Evolutionary conservation across 2,888 invertebrate species (phyloP).

Genomic region (Dryobota labecula): DNA sequence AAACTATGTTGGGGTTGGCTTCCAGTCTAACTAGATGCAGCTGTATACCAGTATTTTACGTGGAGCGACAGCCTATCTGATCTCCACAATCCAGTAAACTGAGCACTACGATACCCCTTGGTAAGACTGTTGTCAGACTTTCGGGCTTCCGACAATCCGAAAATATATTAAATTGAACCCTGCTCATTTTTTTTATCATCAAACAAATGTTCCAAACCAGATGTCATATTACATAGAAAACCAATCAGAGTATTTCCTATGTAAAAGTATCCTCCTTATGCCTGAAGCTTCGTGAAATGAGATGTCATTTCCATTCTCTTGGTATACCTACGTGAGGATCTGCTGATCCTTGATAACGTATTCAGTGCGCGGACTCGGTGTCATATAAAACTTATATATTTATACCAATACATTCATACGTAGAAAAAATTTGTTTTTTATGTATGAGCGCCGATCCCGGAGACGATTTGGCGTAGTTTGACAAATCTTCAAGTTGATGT

Average conservation of each 20-base stretch:
- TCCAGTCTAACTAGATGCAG: no score
- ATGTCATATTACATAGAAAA: constrained; percentile 44
- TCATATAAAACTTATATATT: constrained; percentile 60
- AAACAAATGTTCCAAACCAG: constrained; percentile 20
- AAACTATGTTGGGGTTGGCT: no score
- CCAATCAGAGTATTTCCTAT: constrained; percentile 63
- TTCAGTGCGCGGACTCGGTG: constrained; percentile 50
- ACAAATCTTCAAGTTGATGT: constrained; percentile 55
- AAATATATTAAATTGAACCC: not conserved
- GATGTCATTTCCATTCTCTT: constrained; percentile 58
- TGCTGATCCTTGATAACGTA: constrained; percentile 59
- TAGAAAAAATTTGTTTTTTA: constrained; percentile 56
- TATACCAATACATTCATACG: constrained; percentile 59
- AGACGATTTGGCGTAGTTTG: constrained; percentile 50
- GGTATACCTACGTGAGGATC: constrained; percentile 48
- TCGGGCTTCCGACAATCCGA: no score
- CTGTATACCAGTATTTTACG: no score
- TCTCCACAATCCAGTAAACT: no score
- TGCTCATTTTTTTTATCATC: constrained; percentile 8
- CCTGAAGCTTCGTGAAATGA: constrained; percentile 53
- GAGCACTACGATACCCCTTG: no score
- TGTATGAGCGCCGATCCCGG: constrained; percentile 46
- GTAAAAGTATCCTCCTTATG: constrained; percentile 42
- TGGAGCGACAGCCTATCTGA: no score
- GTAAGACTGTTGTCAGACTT: no score